Evolutionary conservation across 2,113 vertebrate species (phyloP).

Genomic region (Platysteira castanea): DNA sequence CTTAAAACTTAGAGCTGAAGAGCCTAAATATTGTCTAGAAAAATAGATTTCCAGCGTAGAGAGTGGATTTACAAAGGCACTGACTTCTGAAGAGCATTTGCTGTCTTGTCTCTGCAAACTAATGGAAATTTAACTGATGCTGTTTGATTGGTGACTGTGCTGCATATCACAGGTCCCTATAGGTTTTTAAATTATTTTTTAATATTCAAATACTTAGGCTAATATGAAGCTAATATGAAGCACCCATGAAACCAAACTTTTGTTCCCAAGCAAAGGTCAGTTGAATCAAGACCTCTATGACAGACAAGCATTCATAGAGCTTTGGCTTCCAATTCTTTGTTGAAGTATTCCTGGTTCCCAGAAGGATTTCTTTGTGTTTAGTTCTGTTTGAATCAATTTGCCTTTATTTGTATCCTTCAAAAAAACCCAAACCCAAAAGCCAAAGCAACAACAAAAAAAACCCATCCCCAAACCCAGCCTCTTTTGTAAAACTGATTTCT

Average conservation of each 20-base stretch:
- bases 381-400: neutral
- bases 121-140: neutral
- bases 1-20: neutral
- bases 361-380: neutral
- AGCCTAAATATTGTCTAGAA: neutral
- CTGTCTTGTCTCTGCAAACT: neutral
- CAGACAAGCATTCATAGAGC: neutral
- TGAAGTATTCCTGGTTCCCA: neutral
- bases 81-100: neutral
- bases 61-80: neutral
- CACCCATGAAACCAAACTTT: neutral
- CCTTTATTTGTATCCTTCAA: neutral
- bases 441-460: neutral
- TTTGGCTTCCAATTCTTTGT: neutral
- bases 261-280: neutral
- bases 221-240: neutral
- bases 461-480: neutral
- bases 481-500: neutral
- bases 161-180: neutral
- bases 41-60: neutral
- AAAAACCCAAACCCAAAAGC: neutral
- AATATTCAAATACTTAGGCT: neutral
- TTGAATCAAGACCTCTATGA: fast-evolving
- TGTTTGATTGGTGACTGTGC: neutral
- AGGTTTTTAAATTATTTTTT: neutral